Evolutionary conservation across 1,140 invertebrate species (phyloP).

Genomic region (Macrobrachium rosenbergii): DNA sequence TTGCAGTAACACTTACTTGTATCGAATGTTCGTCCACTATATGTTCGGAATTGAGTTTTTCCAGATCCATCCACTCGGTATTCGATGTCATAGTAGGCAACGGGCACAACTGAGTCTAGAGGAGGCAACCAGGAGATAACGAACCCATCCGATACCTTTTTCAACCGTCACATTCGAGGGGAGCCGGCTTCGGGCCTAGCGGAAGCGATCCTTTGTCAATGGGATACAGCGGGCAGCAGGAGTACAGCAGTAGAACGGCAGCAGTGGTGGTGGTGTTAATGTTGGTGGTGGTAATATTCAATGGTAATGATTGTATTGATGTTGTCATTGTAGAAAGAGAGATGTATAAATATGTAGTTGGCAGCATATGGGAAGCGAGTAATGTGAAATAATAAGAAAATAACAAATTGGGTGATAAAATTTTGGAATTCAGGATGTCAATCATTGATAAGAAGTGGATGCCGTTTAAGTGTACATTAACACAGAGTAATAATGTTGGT

Average conservation of each 20-base stretch:
- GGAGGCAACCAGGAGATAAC: constrained; percentile 90
- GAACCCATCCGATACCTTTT: constrained; percentile 87
- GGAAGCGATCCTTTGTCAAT: constrained; percentile 66
- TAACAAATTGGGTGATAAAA: background rate
- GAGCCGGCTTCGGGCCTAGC: constrained; percentile 88
- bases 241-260: constrained; percentile 47
- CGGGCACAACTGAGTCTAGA: constrained; percentile 72
- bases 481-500: background rate
- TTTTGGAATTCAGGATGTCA: background rate
- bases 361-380: background rate
- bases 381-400: background rate
- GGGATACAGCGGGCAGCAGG: constrained; percentile 61
- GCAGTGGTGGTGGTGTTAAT: constrained; percentile 45
- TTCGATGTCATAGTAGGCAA: constrained; percentile 93
- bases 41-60: constrained; percentile 86
- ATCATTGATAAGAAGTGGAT: too few species aligned
- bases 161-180: constrained; percentile 90
- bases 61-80: constrained; percentile 86
- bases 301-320: background rate
- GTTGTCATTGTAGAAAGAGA: constrained; percentile 2
- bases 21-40: constrained; percentile 89
- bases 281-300: constrained; percentile 28
- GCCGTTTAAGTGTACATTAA: background rate
- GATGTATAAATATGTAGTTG: background rate
- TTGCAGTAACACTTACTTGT: constrained; percentile 75